A percentile compares a stretch with the other conserved stretches of the same genome.
phyloP scores from a whole-genome alignment of 2,888 invertebrate species.

The Drosophila tripunctata region DNA sequence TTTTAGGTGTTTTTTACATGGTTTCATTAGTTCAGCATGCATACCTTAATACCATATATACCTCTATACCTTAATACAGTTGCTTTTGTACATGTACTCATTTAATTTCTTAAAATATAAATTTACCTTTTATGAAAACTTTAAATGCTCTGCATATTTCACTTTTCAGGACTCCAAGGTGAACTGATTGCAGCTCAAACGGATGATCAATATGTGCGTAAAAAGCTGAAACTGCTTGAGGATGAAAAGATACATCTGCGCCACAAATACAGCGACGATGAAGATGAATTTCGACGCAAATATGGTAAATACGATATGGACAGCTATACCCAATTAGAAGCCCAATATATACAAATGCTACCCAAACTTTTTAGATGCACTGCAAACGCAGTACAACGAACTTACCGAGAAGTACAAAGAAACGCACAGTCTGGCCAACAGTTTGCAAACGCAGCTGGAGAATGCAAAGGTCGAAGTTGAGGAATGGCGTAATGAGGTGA shows the following conservation, averaged over 20 bases:
- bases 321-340: too few relatives aligned
- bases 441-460: constrained; percentile 82
- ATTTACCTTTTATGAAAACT: too few relatives aligned
- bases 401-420: constrained; percentile 85
- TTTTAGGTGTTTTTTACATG: too few relatives aligned
- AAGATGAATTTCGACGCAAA: constrained; percentile 82
- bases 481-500: constrained; percentile 82
- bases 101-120: too few relatives aligned
- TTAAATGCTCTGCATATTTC: too few relatives aligned
- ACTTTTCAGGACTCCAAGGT: constrained; percentile 82
- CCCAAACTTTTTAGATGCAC: constrained; percentile 79
- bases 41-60: too few relatives aligned
- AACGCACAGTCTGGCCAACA: constrained; percentile 84
- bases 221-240: constrained; percentile 82
- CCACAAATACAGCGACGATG: constrained; percentile 82
- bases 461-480: constrained; percentile 81
- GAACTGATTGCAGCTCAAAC: constrained; percentile 83
- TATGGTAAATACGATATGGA: constrained; percentile 80
- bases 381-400: constrained; percentile 85
- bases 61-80: too few relatives aligned
- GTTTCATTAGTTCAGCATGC: too few relatives aligned
- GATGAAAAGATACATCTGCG: constrained; percentile 82
- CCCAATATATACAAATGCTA: too few relatives aligned
- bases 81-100: too few relatives aligned
- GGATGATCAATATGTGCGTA: constrained; percentile 84